These are phyloP conservation scores for Sicus ferrugineus DNA, from an alignment of 2,888 invertebrate genomes.

Conservation along the genomic window DNA sequence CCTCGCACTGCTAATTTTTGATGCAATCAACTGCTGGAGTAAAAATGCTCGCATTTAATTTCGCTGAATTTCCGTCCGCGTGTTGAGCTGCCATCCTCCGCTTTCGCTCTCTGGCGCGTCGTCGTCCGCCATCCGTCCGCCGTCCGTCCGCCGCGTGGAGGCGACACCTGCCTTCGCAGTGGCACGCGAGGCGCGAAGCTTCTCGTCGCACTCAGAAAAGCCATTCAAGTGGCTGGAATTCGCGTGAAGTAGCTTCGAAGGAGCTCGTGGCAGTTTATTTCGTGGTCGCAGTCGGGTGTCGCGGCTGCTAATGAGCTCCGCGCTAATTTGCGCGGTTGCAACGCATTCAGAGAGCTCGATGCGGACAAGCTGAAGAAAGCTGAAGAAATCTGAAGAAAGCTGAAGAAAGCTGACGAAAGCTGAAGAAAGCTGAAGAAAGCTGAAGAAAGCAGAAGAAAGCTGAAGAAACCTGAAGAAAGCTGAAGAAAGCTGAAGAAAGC, in stretches of 20 bases:
- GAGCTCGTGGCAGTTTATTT: not conserved
- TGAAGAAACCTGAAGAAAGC: no score
- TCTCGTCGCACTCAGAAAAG: not conserved
- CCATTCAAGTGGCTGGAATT: not conserved
- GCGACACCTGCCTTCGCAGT: not conserved
- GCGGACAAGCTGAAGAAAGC: no score
- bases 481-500: no score
- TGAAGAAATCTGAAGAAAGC: no score
- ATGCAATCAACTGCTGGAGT: conserved; percentile 4
- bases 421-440: no score
- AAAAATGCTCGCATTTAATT: not conserved
- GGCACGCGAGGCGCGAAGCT: not conserved
- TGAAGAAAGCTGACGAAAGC: no score
- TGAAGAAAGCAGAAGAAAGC: no score
- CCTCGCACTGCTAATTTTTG: not conserved
- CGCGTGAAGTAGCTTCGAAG: not conserved
- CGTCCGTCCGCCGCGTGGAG: not conserved
- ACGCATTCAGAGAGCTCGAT: not conserved
- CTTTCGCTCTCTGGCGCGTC: not conserved
- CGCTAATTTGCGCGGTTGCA: not conserved
- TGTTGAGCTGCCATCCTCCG: not conserved
- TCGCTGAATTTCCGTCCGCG: not conserved
- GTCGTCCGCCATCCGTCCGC: not conserved
- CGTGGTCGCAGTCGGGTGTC: not conserved
- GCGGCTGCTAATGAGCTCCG: not conserved